Evolutionary conservation across 2,888 invertebrate species (phyloP), one percentile per base, ranked within the genome.

Genomic region (Eucriotettix oculatus): DNA sequence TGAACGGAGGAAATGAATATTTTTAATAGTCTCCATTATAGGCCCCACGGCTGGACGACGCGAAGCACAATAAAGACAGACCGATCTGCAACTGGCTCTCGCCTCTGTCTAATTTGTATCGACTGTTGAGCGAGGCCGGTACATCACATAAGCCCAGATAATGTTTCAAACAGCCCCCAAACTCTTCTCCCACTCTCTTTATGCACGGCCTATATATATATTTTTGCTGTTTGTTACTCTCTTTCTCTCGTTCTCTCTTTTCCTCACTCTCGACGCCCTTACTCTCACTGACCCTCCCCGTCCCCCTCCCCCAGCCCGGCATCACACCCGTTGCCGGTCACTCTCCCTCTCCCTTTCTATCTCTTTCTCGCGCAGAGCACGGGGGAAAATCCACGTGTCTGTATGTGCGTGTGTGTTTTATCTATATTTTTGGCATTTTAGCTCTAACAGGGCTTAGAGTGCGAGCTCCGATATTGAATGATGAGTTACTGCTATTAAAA

Each of bases 401-500:
- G 48, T n/a, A 52, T 52, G n/a, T n/a, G 17, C 16, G 17, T 54
- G 17, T 54, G 40, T 40, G 40, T 54, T 54, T 48, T 54, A 54
- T 29, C 59, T 59, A 42, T 55, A 59, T 44, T 54, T 44, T 40
- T 53, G 59, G 59, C 54, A 59, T 59, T 44, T 54, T 54, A 59
- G 59, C 54, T 53, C 41, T 59, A 59, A 59, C 52, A 59, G 59
- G 54, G 59, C 55, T 55, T 55, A 55, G 29, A 55, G 55, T 41
- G 40, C 40, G 16, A 16, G 16, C 40, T 40, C 55, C 74, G 73
- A 75, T 75, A 74, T 74, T 74, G 75, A 75, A 74, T 75, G 75
- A 74, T 74, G 75, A 73, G 74, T 74, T 74, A 74, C 74, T 73
- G 74, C 73, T 73, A 71, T 73, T 73, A 75, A 74, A 74, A 55